Evolutionary conservation across 1,140 invertebrate species (phyloP).

Genomic region (Drosophila funebris): DNA sequence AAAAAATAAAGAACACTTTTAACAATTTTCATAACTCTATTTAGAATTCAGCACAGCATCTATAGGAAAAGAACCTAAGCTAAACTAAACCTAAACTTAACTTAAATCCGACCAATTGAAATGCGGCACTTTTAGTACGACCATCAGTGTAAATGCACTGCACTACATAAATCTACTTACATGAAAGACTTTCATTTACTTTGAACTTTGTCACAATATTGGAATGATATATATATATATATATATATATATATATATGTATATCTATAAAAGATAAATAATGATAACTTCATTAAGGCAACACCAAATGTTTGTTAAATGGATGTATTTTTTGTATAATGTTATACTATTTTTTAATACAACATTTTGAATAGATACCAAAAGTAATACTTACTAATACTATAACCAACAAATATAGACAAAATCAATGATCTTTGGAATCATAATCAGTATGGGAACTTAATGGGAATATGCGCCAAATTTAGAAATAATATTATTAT

Average conservation of each 20-base stretch:
- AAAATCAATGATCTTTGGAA: constrained; percentile 18
- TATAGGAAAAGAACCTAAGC: constrained; percentile 5
- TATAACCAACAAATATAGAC: constrained; percentile 44
- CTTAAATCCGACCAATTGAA: constrained; percentile 70
- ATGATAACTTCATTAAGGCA: constrained; percentile 58
- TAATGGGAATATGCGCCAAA: constrained; percentile 71
- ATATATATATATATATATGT: constrained; percentile 35
- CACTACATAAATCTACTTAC: constrained; percentile 68
- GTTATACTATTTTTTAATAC: constrained; percentile 73
- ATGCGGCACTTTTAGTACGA: constrained; percentile 72
- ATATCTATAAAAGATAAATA: constrained; percentile 27
- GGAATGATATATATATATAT: constrained; percentile 39
- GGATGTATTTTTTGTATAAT: constrained; percentile 76
- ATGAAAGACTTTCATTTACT: constrained; percentile 75
- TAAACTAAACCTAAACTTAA: constrained; percentile 32
- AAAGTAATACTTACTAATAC: constrained; percentile 48
- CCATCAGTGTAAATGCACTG: constrained; percentile 62
- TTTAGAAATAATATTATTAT: constrained; percentile 57
- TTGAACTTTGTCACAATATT: constrained; percentile 49
- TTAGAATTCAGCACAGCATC: constrained; percentile 8
- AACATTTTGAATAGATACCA: constrained; percentile 43
- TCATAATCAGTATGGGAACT: constrained; percentile 52
- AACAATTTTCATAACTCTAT: neutral
- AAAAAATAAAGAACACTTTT: constrained; percentile 14
- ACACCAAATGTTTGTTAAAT: constrained; percentile 68